Evolutionary conservation across 92 coral and sea anemone species (phyloP).

Genomic region (Epizoanthus stellaris): DNA sequence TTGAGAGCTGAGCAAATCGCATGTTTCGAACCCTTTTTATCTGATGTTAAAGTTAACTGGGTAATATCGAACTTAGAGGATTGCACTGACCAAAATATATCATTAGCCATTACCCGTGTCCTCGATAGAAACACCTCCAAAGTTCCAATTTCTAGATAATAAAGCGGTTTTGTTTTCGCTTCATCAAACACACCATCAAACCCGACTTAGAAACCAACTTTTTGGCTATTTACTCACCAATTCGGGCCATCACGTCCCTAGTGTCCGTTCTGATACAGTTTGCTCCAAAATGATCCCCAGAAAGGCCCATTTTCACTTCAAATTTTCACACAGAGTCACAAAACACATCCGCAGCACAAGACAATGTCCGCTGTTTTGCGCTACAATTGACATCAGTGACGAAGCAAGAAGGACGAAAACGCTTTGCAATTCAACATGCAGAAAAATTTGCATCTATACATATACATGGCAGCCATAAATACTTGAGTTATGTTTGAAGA

Average conservation of each 20-base stretch:
- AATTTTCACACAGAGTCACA: neutral
- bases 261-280: constrained; percentile 2
- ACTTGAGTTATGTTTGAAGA: constrained; percentile 86
- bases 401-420: constrained; percentile 68
- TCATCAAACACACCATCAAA: constrained; percentile 30
- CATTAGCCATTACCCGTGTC: neutral
- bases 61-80: neutral
- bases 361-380: constrained; percentile 40
- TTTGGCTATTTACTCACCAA: constrained; percentile 45
- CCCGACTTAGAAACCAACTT: constrained; percentile 19
- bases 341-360: constrained; percentile 25
- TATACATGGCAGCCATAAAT: constrained; percentile 95
- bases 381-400: constrained; percentile 36
- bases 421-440: constrained; percentile 98
- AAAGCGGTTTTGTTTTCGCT: constrained; percentile 17
- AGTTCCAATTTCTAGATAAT: neutral
- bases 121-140: neutral
- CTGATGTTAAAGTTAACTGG: neutral
- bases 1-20: neutral
- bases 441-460: constrained; percentile 99
- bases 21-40: neutral
- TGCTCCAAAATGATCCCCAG: constrained; percentile 2
- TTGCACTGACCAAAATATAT: neutral
- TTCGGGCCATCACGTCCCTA: constrained; percentile 34
- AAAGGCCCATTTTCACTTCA: neutral